Evolutionary conservation across 2,797 vertebrate species (phyloP).

Genomic region (Neoniphon sammara): DNA sequence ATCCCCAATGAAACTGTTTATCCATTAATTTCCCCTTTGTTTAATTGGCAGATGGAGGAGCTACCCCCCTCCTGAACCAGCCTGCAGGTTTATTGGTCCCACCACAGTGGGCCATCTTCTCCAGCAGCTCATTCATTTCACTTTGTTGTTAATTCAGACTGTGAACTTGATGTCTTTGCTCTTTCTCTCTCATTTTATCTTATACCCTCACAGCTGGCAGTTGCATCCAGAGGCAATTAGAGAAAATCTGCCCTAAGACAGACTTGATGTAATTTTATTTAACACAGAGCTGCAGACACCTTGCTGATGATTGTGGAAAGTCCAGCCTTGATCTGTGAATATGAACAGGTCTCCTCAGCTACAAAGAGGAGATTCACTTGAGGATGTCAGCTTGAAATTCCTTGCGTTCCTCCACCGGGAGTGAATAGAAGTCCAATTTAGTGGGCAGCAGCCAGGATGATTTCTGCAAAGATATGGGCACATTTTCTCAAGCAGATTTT

Average conservation of each 20-base stretch:
- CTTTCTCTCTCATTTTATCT: conserved; percentile 55
- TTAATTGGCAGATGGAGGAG: conserved; percentile 68
- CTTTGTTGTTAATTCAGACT: conserved; percentile 66
- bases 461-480: too few species aligned
- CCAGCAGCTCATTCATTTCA: conserved; percentile 63
- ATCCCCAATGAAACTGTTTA: conserved; percentile 68
- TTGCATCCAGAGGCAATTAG: conserved; percentile 40
- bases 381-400: too few species aligned
- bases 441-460: too few species aligned
- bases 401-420: too few species aligned
- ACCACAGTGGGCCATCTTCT: conserved; percentile 56
- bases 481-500: too few species aligned
- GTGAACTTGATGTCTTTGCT: conserved; percentile 61
- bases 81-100: conserved; percentile 72
- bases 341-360: too few species aligned
- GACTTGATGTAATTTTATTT: background rate
- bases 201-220: conserved; percentile 35
- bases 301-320: background rate
- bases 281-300: conserved; percentile 1
- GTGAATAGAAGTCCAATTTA: too few species aligned
- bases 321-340: background rate
- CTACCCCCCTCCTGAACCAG: conserved; percentile 35
- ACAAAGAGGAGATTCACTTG: too few species aligned
- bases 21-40: conserved; percentile 68
- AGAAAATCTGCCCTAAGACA: conserved; percentile 11